Evolutionary conservation across 2,888 invertebrate species (phyloP), one percentile per base, ranked within the genome.

Genomic region (Pyrocoelia pectoralis): DNA sequence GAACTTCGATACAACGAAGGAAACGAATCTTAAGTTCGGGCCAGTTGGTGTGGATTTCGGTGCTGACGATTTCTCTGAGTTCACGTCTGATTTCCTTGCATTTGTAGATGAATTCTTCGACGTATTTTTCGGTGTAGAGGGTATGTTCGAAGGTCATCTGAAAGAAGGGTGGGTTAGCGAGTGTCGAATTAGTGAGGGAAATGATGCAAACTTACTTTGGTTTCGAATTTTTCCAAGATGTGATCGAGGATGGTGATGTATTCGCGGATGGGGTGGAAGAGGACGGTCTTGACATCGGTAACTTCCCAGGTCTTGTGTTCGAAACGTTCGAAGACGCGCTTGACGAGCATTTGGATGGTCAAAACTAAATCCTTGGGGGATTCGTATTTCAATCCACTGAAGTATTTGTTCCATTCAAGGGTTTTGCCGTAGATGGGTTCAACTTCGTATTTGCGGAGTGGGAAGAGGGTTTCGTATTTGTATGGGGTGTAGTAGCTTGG

Each of bases 201-300:
- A 8, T 10, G n/a, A 5, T 33, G 8, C 33, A n/a, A n/a, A 33
- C 33, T 15, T 17, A 46, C 17, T 15, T 46, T 46, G n/a, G 17
- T 17, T 18, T 46, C 46, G 46, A 46, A 46, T 17, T 46, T 46
- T 18, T 46, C 46, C 17, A 46, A 46, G 46, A 46, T 17, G 46
- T 17, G 15, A 15, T 46, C 46, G n/a, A 46, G 46, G 17, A 46
- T 5, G 15, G 14, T 3, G 46, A 46, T 17, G 46, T 15, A 46
- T 46, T 46, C 46, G n/a, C 46, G 46, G 17, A 46, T 46, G 15
- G 4, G 4, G 46, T 46, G 17, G 17, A 46, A 8, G 8, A 46
- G 15, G 17, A 46, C 17, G 14, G 46, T 14, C 10, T 10, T 15
- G 17, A 46, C 46, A 3, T 46, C 46, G 10, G 15, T 17, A 17